Percentiles rank a stretch among this genome's conserved stretches.
Evolutionary conservation across 2,113 vertebrate genomes (phyloP).

Genomic region (Callipepla squamata): DNA sequence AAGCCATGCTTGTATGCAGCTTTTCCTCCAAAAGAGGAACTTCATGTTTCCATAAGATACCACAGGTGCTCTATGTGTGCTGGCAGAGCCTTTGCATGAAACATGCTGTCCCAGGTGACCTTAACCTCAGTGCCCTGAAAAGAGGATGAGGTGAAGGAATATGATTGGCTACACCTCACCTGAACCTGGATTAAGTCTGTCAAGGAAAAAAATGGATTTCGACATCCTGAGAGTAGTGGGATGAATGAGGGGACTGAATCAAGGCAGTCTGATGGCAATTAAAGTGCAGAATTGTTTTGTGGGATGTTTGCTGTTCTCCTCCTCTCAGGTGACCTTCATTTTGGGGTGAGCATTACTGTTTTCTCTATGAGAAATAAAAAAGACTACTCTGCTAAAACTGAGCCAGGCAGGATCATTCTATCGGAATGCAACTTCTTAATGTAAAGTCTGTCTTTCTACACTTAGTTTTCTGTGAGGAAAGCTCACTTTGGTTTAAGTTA

Average conservation of each 20-base stretch:
- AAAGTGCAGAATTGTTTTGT: background rate
- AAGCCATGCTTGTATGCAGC: background rate
- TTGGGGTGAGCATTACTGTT: background rate
- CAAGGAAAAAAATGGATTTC: background rate
- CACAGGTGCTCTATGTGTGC: background rate
- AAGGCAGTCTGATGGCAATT: background rate
- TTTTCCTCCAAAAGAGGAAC: background rate
- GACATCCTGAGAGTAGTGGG: background rate
- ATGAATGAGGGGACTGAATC: background rate
- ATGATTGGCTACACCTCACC: background rate
- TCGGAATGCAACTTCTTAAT: background rate
- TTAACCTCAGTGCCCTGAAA: background rate
- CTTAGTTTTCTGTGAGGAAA: background rate
- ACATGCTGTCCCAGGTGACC: background rate
- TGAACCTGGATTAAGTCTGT: background rate
- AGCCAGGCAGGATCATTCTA: background rate
- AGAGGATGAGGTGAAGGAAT: background rate
- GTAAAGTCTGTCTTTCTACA: background rate
- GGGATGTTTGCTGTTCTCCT: background rate
- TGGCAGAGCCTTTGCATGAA: background rate
- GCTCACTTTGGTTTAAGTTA: background rate
- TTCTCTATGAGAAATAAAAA: background rate
- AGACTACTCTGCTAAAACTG: background rate
- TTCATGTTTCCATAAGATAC: background rate
- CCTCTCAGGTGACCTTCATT: background rate